A percentile compares a stretch with the other conserved stretches of the same genome.
phyloP scores from a whole-genome alignment of 92 coral and sea anemone genomes.

The Desmophyllum pertusum region DNA sequence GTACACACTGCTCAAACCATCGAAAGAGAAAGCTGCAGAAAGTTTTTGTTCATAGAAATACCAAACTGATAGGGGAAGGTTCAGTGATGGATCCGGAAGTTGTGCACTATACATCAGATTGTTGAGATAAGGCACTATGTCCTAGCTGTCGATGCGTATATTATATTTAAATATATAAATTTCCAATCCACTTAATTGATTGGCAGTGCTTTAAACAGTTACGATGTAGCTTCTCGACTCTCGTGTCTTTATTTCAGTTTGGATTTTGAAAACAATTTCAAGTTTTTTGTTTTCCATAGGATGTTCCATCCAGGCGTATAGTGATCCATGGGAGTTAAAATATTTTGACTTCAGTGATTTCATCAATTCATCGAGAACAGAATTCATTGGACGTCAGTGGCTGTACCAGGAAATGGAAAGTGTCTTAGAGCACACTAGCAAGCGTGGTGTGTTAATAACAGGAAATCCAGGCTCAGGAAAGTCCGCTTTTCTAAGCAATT shows the following conservation, averaged over 20 bases:
- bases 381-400: constrained; percentile 76
- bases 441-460: constrained; percentile 55
- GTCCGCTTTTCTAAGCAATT: constrained; percentile 77
- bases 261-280: background rate
- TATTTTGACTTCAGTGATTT: constrained; percentile 56
- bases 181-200: no score
- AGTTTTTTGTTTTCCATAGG: background rate
- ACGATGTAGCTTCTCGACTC: background rate
- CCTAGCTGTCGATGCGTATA: no score
- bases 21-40: no score
- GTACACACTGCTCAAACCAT: no score
- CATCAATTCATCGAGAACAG: constrained; percentile 36
- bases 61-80: no score
- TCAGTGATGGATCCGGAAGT: no score
- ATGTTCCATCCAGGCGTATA: constrained; percentile 14
- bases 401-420: constrained; percentile 63
- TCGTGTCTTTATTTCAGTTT: no score
- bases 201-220: background rate
- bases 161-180: no score
- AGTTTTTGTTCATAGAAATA: no score
- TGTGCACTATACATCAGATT: no score
- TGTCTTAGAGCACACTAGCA: constrained; percentile 23
- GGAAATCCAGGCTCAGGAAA: constrained; percentile 82
- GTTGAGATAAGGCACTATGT: no score
- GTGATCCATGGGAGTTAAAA: constrained; percentile 40